These are phyloP conservation scores for Oscheius sp. DNA, from an alignment of 2,888 invertebrate species.

Conservation along the genomic window DNA sequence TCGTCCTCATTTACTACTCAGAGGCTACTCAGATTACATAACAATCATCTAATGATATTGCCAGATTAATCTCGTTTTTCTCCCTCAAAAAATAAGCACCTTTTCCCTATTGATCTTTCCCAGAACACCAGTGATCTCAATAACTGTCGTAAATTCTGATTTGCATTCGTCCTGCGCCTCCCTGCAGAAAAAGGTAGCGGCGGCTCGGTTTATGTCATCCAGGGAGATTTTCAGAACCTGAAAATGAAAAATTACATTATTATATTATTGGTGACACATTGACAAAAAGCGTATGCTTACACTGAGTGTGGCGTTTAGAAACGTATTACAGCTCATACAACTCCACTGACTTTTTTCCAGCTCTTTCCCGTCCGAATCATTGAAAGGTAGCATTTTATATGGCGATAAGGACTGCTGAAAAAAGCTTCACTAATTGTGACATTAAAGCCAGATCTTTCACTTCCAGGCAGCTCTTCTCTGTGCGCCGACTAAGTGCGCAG, in stretches of 20 bases:
- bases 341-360: not conserved
- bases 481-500: not conserved
- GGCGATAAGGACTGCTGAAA: not conserved
- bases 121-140: not conserved
- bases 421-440: not conserved
- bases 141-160: not conserved
- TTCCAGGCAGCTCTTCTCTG: not conserved
- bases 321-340: not conserved
- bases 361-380: not conserved
- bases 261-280: not conserved
- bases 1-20: too few relatives aligned
- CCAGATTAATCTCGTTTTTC: too few relatives aligned
- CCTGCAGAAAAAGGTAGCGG: not conserved
- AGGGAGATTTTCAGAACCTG: not conserved
- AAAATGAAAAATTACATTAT: not conserved
- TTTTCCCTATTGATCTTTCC: not conserved
- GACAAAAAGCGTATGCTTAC: not conserved
- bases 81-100: not conserved
- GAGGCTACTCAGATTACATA: not conserved
- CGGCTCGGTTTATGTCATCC: not conserved
- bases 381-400: not conserved
- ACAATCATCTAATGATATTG: not conserved
- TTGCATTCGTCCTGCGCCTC: not conserved
- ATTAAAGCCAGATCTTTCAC: not conserved
- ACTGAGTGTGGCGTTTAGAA: not conserved